Evolutionary conservation across 1,140 invertebrate genomes (phyloP).

Genomic region (Papilio aristodemus): DNA sequence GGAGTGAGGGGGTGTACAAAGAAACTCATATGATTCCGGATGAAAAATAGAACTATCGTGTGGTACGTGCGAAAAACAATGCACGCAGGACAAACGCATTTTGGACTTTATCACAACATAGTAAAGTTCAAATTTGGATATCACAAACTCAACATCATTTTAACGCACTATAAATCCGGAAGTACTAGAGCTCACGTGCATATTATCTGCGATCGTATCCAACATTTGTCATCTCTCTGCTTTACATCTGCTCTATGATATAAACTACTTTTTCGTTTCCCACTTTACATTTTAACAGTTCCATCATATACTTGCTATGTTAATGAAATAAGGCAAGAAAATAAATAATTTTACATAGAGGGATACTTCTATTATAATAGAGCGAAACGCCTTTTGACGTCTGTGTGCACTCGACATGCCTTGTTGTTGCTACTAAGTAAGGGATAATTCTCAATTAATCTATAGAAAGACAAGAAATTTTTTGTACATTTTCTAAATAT

Average conservation of each 20-base stretch:
- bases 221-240: constrained; percentile 1
- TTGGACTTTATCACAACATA: not conserved
- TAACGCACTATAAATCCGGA: constrained; percentile 9
- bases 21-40: constrained; percentile 17
- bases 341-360: not conserved
- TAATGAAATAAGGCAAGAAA: not conserved
- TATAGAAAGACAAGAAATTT: too few relatives aligned
- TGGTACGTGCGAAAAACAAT: constrained; percentile 16
- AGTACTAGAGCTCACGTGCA: not conserved
- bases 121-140: not conserved
- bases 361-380: too few relatives aligned
- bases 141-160: not conserved
- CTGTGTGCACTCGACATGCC: not conserved
- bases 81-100: not conserved
- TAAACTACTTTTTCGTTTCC: not conserved
- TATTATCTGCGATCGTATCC: constrained; percentile 14
- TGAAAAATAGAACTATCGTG: constrained; percentile 19
- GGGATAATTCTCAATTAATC: too few relatives aligned
- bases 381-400: too few relatives aligned
- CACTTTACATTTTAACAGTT: not conserved
- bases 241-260: not conserved
- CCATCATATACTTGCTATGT: not conserved
- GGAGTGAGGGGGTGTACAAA: not conserved
- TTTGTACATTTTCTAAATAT: too few relatives aligned
- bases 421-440: not conserved